Evolutionary conservation across 2,888 invertebrate species (phyloP).

Genomic region (Polymixis lichenea): DNA sequence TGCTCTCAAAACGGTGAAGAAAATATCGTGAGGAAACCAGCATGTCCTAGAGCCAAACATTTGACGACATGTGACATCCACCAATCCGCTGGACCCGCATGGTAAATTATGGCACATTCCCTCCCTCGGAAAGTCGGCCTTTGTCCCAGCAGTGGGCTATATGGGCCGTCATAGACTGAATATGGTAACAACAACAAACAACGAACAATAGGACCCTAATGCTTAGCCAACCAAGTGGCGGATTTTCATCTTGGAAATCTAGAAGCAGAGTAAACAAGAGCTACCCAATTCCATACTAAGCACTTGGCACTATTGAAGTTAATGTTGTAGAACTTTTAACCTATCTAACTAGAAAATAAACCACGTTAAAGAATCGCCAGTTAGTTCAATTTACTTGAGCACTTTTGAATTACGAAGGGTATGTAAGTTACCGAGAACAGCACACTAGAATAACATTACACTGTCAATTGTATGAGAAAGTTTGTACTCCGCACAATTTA

Average conservation of each 20-base stretch:
- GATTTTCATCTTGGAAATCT: background rate
- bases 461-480: constrained; percentile 27
- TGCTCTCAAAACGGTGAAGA: too few species aligned
- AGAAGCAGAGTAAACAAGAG: background rate
- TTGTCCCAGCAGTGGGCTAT: too few species aligned
- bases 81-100: too few species aligned
- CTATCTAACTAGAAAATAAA: constrained; percentile 1
- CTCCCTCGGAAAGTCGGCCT: too few species aligned
- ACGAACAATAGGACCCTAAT: background rate
- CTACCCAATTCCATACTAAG: background rate
- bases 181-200: too few species aligned
- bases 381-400: constrained; percentile 7
- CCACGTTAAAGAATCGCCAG: background rate
- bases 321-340: constrained; percentile 11
- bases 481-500: background rate
- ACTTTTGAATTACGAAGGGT: constrained; percentile 15
- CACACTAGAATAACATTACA: constrained; percentile 23
- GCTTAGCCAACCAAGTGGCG: background rate
- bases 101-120: too few species aligned
- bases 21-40: too few species aligned
- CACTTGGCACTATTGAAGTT: background rate
- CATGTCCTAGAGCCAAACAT: too few species aligned
- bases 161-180: too few species aligned
- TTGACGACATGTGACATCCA: too few species aligned
- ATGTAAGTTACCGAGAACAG: constrained; percentile 13